Evolutionary conservation across 2,797 vertebrate species (phyloP), one percentile per base, ranked within the genome.

Genomic region (Euphonia xanthogaster): DNA sequence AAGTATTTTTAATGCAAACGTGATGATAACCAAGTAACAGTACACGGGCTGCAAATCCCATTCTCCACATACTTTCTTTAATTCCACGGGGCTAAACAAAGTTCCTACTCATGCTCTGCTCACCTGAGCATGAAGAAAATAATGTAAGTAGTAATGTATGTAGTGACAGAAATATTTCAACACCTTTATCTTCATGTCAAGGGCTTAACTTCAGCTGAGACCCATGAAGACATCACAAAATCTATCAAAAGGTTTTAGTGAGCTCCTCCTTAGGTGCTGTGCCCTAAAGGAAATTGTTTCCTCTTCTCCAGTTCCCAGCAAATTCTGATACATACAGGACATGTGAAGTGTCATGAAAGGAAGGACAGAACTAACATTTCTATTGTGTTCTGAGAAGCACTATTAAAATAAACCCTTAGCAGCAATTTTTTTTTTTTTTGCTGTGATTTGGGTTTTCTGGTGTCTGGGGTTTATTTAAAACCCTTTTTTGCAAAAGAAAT

Each of bases 381-480:
- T 37, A 31, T 25, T 68, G 27, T 10, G 3, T 57, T 72, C 53
- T 62, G 18, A 77, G 47, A 54, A 83, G 63, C 4, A 12, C 7
- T 48, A 76, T 35, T 73, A 81, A 90, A 94, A 37, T 33, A 73
- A 88, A 51, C 20, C 4, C 37, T 51, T 51, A 66, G 25, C 33
- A 91, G 47, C 27, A 37, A 25, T 40, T 42, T 33, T 40, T 39
- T 40, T 42, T 33, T 40, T 39, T 58, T 90, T 91, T 67, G 1
- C n/a, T 65, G 15, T 35, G 40, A 24, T 24, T 76, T 16, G 12
- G 5, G 16, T 28, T 40, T 28, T 50, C 44, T 48, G 6, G 14
- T 25, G 9, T 2, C 37, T 60, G 27, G 21, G 17, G 7, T 1
- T 0, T 4, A 13, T 39, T 74, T 47, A 40, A 5, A 82, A 82